These are phyloP conservation scores for Erebia ligea DNA, from an alignment of 2,888 invertebrate species.

Conservation along the genomic window DNA sequence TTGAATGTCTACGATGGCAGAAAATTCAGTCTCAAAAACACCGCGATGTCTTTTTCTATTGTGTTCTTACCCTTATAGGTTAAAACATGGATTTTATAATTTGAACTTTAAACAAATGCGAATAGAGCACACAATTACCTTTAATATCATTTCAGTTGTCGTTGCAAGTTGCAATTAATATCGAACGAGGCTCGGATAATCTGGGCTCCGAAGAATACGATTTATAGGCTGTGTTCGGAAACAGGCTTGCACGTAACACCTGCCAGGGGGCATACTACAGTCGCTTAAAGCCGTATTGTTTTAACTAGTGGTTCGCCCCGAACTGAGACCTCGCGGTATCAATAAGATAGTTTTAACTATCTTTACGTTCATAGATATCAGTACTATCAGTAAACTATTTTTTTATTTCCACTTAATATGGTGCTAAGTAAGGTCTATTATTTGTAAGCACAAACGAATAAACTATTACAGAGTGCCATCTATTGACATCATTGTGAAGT, in stretches of 20 bases:
- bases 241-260: background rate
- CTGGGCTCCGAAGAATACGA: constrained; percentile 41
- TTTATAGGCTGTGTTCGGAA: constrained; percentile 42
- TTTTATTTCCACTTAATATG: no score
- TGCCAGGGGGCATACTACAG: background rate
- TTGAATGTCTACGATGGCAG: background rate
- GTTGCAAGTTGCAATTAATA: constrained; percentile 52
- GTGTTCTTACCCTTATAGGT: background rate
- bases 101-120: constrained; percentile 12
- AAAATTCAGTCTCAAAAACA: background rate
- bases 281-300: no score
- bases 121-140: constrained; percentile 9
- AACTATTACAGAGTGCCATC: no score
- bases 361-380: no score
- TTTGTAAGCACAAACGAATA: no score
- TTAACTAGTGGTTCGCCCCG: no score
- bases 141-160: constrained; percentile 11
- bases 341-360: no score
- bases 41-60: background rate
- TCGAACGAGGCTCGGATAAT: constrained; percentile 50
- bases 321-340: no score
- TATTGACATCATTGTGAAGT: no score
- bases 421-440: no score
- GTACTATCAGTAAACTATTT: no score
- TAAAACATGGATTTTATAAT: constrained; percentile 12